phyloP scores from a whole-genome alignment of 1,140 invertebrate species.

The Argopecten irradians region DNA sequence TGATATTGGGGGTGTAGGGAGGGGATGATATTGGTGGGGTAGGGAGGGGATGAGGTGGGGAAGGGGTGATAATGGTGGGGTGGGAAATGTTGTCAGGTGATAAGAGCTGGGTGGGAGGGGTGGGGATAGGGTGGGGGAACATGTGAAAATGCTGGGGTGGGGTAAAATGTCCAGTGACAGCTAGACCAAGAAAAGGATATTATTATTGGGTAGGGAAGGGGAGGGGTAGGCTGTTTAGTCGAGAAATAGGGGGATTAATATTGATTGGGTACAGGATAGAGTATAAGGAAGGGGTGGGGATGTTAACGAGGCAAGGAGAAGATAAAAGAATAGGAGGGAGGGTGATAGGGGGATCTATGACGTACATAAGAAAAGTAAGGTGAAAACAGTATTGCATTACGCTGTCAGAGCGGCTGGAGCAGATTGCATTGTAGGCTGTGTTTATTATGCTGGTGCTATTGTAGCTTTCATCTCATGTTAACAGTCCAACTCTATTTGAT shows the following conservation, averaged over 20 bases:
- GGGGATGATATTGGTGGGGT: neutral
- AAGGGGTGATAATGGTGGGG: neutral
- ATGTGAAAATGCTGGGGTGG: too few species aligned
- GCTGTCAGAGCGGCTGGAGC: neutral
- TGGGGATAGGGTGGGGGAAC: too few species aligned
- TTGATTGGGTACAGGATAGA: too few species aligned
- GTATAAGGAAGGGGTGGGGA: too few species aligned
- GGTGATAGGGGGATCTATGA: neutral
- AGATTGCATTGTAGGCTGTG: neutral
- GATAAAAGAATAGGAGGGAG: too few species aligned
- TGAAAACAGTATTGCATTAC: neutral
- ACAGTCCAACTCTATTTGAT: slow-evolving; percentile 11
- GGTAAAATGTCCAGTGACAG: too few species aligned
- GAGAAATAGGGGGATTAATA: too few species aligned
- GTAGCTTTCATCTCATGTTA: neutral
- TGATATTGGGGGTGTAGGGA: neutral
- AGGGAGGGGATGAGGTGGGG: neutral
- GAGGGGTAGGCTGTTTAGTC: too few species aligned
- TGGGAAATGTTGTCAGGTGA: too few species aligned
- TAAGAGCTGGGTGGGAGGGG: neutral
- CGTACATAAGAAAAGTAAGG: neutral
- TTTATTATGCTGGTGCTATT: neutral
- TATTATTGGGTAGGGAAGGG: too few species aligned
- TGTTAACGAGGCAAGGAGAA: too few species aligned
- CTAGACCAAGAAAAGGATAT: too few species aligned